phyloP scores from a whole-genome alignment of 2,888 invertebrate genomes.

The Lasioglossum villosulum region DNA sequence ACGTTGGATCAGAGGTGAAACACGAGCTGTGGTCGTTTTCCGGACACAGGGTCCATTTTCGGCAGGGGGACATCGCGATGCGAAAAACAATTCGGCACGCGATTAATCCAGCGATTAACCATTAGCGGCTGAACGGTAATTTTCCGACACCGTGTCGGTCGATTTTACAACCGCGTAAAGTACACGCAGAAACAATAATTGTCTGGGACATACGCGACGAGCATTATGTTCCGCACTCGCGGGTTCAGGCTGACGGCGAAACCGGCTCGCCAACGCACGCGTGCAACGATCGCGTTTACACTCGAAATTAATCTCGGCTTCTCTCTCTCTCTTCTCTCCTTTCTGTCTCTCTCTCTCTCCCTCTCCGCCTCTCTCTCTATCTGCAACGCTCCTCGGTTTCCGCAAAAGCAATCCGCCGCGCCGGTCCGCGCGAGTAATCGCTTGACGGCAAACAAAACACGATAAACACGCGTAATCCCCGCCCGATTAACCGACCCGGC shows the following conservation, averaged over 20 bases:
- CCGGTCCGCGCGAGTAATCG: conserved; percentile 47
- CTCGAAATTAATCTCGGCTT: conserved; percentile 44
- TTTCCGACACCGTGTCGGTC: background rate
- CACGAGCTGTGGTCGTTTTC: background rate
- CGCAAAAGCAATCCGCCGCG: conserved; percentile 33
- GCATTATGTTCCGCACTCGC: conserved; percentile 17
- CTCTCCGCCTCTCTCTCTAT: background rate
- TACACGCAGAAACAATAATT: conserved; percentile 23
- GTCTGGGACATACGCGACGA: background rate
- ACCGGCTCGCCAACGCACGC: background rate
- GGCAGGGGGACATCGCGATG: background rate
- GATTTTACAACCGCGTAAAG: conserved; percentile 8
- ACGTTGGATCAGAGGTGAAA: background rate
- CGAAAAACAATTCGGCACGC: background rate
- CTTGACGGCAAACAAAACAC: conserved; percentile 41
- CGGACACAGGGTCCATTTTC: background rate
- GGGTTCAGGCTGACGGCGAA: background rate
- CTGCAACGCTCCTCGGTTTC: background rate
- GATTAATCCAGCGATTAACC: conserved; percentile 3
- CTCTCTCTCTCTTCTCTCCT: background rate
- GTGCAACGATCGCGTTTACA: conserved; percentile 34
- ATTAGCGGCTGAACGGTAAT: background rate
- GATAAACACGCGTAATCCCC: conserved; percentile 51
- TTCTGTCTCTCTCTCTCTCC: background rate
- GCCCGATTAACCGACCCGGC: conserved; percentile 25